phyloP scores from a whole-genome alignment of 2,888 invertebrate species.

The Omphaloscelis lunosa region DNA sequence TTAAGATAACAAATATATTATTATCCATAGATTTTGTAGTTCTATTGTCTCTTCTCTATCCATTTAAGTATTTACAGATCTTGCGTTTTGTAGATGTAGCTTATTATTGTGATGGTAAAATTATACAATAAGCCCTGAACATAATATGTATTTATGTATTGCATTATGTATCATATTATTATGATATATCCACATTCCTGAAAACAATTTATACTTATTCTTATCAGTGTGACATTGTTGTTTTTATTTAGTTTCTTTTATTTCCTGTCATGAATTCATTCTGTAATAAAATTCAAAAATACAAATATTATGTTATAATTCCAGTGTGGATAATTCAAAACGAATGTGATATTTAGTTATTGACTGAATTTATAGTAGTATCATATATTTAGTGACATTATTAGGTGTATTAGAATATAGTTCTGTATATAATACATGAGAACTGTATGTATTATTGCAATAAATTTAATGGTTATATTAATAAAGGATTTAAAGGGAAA shows the following conservation, averaged over 20 bases:
- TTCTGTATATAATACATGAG: conserved; percentile 23
- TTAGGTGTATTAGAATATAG: conserved; percentile 41
- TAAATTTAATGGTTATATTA: conserved; percentile 64
- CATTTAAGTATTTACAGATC: conserved; percentile 29
- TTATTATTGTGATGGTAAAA: conserved; percentile 20
- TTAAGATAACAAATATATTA: conserved; percentile 27
- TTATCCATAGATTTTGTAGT: conserved; percentile 35
- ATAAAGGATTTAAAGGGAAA: conserved; percentile 72
- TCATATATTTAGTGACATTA: conserved; percentile 39
- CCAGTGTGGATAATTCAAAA: conserved; percentile 51
- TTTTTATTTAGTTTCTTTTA: conserved; percentile 23
- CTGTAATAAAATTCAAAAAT: conserved; percentile 12
- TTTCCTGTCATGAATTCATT: not conserved
- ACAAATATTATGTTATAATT: conserved; percentile 4
- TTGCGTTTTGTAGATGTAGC: conserved; percentile 36
- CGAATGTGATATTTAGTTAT: conserved; percentile 70
- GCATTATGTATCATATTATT: conserved; percentile 8
- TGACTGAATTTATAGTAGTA: conserved; percentile 63
- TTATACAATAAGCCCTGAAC: conserved; percentile 5
- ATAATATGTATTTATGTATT: conserved; percentile 7
- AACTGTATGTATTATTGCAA: conserved; percentile 39
- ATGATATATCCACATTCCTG: conserved; percentile 35
- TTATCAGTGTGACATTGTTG: not conserved
- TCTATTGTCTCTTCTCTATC: conserved; percentile 46
- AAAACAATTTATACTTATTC: conserved; percentile 12